Evolutionary conservation across 2,888 invertebrate genomes (phyloP).

Genomic region (Philopedon plagiatum): DNA sequence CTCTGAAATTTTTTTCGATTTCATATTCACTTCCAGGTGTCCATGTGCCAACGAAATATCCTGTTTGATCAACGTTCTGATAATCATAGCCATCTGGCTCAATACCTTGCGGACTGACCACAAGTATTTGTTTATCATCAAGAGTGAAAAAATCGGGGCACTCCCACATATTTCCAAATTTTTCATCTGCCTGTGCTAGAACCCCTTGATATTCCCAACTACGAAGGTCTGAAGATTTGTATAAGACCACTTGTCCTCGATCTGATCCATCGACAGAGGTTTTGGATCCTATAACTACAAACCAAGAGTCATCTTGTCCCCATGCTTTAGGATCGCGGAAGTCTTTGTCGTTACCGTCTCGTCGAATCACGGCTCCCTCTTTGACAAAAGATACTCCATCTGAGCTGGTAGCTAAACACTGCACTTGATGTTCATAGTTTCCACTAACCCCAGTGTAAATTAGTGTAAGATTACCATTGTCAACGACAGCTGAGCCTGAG

Average conservation of each 20-base stretch:
- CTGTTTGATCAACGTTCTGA: slow-evolving; percentile 57
- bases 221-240: slow-evolving; percentile 65
- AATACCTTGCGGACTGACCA: slow-evolving; percentile 70
- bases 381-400: slow-evolving; percentile 66
- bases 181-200: slow-evolving; percentile 38
- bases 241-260: slow-evolving; percentile 66
- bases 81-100: slow-evolving; percentile 56
- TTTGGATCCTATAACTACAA: slow-evolving; percentile 67
- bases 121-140: slow-evolving; percentile 64
- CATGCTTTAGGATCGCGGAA: slow-evolving; percentile 72
- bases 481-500: slow-evolving; percentile 70
- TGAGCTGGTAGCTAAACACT: slow-evolving; percentile 63
- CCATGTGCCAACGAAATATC: slow-evolving; percentile 69
- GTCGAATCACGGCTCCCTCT: slow-evolving; percentile 65
- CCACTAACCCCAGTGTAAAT: slow-evolving; percentile 69
- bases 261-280: slow-evolving; percentile 61
- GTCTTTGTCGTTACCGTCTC: slow-evolving; percentile 65
- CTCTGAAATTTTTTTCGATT: slow-evolving; percentile 45
- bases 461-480: slow-evolving; percentile 64
- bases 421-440: slow-evolving; percentile 56
- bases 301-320: slow-evolving; percentile 66
- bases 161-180: slow-evolving; percentile 69
- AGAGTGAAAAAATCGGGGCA: slow-evolving; percentile 72
- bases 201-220: slow-evolving; percentile 48
- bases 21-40: slow-evolving; percentile 60